A percentile compares a stretch with the other conserved stretches of the same genome.
These are phyloP conservation scores for Caenorhabditis virilis DNA, from an alignment of 2,888 invertebrate genomes.

Conservation along the genomic window DNA sequence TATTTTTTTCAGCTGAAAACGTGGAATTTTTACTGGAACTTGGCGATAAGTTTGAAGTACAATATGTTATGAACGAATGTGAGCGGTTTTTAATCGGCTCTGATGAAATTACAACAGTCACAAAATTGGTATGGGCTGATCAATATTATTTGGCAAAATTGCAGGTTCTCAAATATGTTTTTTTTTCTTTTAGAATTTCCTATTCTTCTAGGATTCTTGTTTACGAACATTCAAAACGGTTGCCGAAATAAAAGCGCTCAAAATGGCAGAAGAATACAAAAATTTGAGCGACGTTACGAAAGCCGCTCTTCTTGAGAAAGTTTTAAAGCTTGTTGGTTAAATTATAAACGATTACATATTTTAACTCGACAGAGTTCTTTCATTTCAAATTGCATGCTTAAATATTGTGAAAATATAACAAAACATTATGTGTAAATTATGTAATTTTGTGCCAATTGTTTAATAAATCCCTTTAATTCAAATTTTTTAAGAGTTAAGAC, in stretches of 20 bases:
- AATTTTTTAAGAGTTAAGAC: too few relatives aligned
- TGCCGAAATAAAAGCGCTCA: conserved; percentile 53
- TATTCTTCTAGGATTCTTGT: conserved; percentile 54
- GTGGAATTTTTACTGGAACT: conserved; percentile 70
- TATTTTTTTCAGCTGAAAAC: conserved; percentile 67
- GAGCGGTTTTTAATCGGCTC: conserved; percentile 69
- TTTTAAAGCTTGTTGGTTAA: conserved; percentile 43
- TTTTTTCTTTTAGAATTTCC: too few relatives aligned
- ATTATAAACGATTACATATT: too few relatives aligned
- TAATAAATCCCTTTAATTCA: too few relatives aligned
- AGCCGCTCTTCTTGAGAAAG: conserved; percentile 63
- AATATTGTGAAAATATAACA: too few relatives aligned
- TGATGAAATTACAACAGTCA: conserved; percentile 65
- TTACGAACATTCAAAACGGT: conserved; percentile 57
- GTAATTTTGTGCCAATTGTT: too few relatives aligned
- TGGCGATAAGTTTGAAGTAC: conserved; percentile 70
- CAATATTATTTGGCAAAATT: conserved; percentile 62
- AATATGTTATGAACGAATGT: conserved; percentile 69
- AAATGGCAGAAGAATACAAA: conserved; percentile 61
- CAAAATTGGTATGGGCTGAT: conserved; percentile 66
- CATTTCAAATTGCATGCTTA: too few relatives aligned
- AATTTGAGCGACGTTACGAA: conserved; percentile 62
- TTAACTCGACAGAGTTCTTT: too few relatives aligned
- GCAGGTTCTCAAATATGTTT: too few relatives aligned
- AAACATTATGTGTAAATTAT: too few relatives aligned